Evolutionary conservation across 2,797 vertebrate species (phyloP), one percentile per base, ranked within the genome.

Genomic region (Nannoperca obscura): DNA sequence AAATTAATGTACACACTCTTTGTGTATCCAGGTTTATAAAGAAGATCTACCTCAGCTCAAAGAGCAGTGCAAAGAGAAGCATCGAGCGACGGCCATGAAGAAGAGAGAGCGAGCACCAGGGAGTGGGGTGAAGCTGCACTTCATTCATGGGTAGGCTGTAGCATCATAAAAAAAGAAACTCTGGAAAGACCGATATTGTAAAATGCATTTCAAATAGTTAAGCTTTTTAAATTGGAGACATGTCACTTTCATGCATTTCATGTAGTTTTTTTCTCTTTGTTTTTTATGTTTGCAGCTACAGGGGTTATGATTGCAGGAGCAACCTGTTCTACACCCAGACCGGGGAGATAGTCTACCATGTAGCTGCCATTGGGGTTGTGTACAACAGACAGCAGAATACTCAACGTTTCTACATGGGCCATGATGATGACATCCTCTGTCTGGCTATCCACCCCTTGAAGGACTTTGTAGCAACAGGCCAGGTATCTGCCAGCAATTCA

Each of bases 31-130:
- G 98, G 97, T 99, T 95, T 99, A 99, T 96, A 99, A 99, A 97
- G 98, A 99, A 97, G 98, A 99, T 96, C 97, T 99, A 97, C 97
- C 97, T 98, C 98, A 99, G 89, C 97, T 99, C 92, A 99, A 98
- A 96, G 97, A 99, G 92, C 97, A 98, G 94, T 97, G 95, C 95
- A 98, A 97, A 94, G 98, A 98, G 91, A 98, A 98, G 93, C 96
- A 97, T 84, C 96, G 95, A 92, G 94, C 92, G 70, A 94, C 94
- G 71, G 94, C 97, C 86, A 97, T 96, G 92, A 99, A 99, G 92
- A 97, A 98, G 93, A 95, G 96, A 88, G 97, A 97, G 72, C 90
- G 92, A 76, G 93, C 97, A 62, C 98, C 98, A 0, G 95, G 95
- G 60, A 99, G 96, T 55, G 97, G 97, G 57, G 90, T 98, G 86